These are phyloP conservation scores for Dromococcyx pavoninus DNA, from an alignment of 2,797 vertebrate species.

Conservation along the genomic window DNA sequence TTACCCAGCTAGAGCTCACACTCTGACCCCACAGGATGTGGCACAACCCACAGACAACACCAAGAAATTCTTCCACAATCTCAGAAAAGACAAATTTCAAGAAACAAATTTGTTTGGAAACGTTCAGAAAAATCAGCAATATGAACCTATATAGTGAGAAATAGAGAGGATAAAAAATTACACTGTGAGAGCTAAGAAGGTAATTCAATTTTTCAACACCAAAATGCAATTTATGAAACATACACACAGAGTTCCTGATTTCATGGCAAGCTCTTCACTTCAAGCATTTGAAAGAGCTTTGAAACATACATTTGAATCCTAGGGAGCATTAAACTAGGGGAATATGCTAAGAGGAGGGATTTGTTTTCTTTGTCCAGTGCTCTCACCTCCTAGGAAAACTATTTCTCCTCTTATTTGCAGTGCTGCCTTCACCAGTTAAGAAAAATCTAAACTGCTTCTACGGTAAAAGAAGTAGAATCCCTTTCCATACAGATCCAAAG, in stretches of 20 bases:
- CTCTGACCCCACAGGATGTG: not conserved
- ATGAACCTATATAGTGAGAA: not conserved
- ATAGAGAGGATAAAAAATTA: not conserved
- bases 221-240: not conserved
- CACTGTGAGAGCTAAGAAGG: not conserved
- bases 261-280: not conserved
- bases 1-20: not conserved
- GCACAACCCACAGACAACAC: not conserved
- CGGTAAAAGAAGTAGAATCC: not conserved
- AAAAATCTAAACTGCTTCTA: not conserved
- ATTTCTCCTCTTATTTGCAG: not conserved
- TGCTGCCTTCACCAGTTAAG: not conserved
- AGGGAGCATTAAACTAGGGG: not conserved
- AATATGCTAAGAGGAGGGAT: not conserved
- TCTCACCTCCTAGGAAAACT: not conserved
- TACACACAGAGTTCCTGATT: accelerated
- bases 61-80: not conserved
- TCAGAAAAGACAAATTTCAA: not conserved
- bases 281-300: not conserved
- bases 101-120: not conserved
- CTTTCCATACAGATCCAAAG: not conserved
- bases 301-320: not conserved
- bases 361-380: not conserved
- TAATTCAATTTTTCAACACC: not conserved
- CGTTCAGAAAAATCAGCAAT: not conserved